These are phyloP conservation scores for Lasiurus cinereus DNA, from an alignment of 2,113 vertebrate genomes.

Conservation along the genomic window DNA sequence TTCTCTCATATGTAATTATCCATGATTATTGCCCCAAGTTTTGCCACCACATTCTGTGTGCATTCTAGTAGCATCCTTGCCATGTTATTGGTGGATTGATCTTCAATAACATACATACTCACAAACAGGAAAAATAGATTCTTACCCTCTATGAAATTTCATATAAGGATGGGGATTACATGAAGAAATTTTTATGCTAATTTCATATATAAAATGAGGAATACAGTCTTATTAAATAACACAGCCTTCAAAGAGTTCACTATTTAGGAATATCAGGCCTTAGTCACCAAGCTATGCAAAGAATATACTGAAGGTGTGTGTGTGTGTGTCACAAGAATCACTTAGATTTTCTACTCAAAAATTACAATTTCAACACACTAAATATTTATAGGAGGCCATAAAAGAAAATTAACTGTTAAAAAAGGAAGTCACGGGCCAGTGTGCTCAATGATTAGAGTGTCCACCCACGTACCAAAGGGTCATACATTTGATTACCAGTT, in stretches of 20 bases:
- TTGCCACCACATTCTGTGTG: conserved; percentile 59
- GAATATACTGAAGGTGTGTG: background rate
- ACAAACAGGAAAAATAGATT: conserved; percentile 49
- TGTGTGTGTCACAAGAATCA: conserved; percentile 10
- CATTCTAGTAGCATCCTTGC: conserved; percentile 49
- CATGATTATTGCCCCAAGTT: conserved; percentile 77
- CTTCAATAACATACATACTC: conserved; percentile 43
- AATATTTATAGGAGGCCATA: conserved; percentile 71
- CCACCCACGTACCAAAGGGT: too few relatives aligned
- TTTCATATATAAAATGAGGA: conserved; percentile 27
- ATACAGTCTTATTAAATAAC: background rate
- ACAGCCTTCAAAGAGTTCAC: conserved; percentile 39
- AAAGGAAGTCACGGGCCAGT: conserved; percentile 39
- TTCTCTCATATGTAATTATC: conserved; percentile 75
- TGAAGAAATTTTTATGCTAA: conserved; percentile 19
- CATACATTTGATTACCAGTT: too few relatives aligned
- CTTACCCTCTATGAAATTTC: conserved; percentile 45
- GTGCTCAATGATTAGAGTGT: too few relatives aligned
- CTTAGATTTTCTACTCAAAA: conserved; percentile 58
- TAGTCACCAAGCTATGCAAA: conserved; percentile 30
- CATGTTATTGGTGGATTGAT: conserved; percentile 47
- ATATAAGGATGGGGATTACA: background rate
- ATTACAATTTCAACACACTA: conserved; percentile 33
- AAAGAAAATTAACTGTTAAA: conserved; percentile 66
- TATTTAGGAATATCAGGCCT: conserved; percentile 23